These are phyloP conservation scores for Brassicogethes aeneus DNA, from an alignment of 2,888 invertebrate genomes.

Conservation along the genomic window DNA sequence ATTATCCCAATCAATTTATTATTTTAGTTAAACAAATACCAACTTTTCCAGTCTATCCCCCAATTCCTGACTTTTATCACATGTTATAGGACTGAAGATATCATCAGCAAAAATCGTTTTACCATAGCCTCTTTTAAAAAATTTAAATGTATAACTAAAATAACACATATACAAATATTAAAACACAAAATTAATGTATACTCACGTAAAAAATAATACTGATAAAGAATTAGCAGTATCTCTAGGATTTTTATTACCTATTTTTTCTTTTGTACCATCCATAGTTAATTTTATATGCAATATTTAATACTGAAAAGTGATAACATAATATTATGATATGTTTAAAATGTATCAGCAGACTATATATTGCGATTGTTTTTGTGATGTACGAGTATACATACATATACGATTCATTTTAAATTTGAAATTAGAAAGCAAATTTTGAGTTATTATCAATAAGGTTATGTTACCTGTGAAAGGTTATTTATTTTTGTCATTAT, in stretches of 20 bases:
- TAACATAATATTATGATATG: too few relatives aligned
- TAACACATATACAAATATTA: not conserved
- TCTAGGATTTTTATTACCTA: constrained; percentile 43
- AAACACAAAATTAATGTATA: constrained; percentile 3
- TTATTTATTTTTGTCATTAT: too few relatives aligned
- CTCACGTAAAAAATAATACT: constrained; percentile 39
- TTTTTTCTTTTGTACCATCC: not conserved
- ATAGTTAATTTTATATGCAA: not conserved
- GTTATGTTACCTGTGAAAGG: too few relatives aligned
- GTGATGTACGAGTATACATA: too few relatives aligned
- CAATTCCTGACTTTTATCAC: not conserved
- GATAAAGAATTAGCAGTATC: constrained; percentile 51
- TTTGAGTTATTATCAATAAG: too few relatives aligned
- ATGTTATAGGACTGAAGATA: not conserved
- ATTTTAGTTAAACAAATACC: not conserved
- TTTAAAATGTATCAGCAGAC: too few relatives aligned
- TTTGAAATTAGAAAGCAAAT: too few relatives aligned
- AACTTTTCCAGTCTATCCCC: not conserved
- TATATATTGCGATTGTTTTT: too few relatives aligned
- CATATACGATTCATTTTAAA: too few relatives aligned
- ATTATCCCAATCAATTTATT: not conserved
- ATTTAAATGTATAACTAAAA: not conserved
- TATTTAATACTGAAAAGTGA: too few relatives aligned
- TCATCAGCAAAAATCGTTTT: not conserved
- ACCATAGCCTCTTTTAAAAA: not conserved